These are phyloP conservation scores for Orthosia gracilis DNA, from an alignment of 2,888 invertebrate species.

Conservation along the genomic window DNA sequence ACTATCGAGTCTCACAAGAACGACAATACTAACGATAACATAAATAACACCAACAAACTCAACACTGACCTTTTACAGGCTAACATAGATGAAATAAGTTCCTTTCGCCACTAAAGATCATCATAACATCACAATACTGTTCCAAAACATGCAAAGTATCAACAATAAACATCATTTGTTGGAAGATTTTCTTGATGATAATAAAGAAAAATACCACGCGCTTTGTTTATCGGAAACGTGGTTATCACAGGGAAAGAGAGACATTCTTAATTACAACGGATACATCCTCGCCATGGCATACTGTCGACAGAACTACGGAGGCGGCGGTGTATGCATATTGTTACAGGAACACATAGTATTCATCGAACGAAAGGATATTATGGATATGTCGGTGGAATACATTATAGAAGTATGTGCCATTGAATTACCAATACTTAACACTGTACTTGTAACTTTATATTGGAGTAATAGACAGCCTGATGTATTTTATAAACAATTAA, in stretches of 20 bases:
- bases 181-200: background rate
- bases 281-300: background rate
- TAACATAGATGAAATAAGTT: background rate
- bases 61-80: too few species aligned
- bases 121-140: background rate
- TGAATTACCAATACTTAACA: background rate
- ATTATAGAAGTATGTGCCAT: background rate
- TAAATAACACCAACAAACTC: too few species aligned
- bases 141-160: conserved; percentile 5
- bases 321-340: conserved; percentile 3
- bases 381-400: background rate
- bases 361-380: background rate
- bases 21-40: too few species aligned
- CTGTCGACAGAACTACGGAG: background rate
- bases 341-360: background rate
- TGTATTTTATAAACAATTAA: too few species aligned
- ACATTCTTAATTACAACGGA: background rate
- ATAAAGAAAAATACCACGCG: background rate
- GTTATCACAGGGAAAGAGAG: background rate
- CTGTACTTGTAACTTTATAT: background rate
- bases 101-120: background rate
- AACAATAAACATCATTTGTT: background rate
- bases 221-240: conserved; percentile 1
- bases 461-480: too few species aligned
- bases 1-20: too few species aligned